A percentile compares a stretch with the other conserved stretches of the same genome.
Evolutionary conservation across 2,797 vertebrate species (phyloP).

Genomic region (Parotocinclus haroldoi): DNA sequence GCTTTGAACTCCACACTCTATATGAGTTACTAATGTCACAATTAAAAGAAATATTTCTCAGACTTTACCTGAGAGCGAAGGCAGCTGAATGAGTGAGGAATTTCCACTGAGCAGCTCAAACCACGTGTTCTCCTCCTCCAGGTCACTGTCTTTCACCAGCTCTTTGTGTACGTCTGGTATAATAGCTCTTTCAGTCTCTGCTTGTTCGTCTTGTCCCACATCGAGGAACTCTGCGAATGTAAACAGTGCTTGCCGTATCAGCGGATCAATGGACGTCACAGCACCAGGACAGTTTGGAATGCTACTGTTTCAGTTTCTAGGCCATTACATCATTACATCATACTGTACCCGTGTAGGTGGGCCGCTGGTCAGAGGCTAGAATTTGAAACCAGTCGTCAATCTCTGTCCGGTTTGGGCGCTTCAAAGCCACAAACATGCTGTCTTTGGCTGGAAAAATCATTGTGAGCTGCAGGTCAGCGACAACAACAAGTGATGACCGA

Average conservation of each 20-base stretch:
- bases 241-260: no score
- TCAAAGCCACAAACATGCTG: constrained; percentile 55
- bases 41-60: no score
- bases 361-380: constrained; percentile 51
- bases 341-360: constrained; percentile 60
- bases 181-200: neutral
- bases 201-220: neutral
- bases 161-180: neutral
- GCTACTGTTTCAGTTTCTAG: neutral
- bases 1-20: no score
- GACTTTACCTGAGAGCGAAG: constrained; percentile 11
- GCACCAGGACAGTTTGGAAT: no score
- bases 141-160: neutral
- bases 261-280: no score
- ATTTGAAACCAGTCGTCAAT: constrained; percentile 65
- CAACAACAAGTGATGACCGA: no score
- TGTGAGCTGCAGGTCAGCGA: no score
- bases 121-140: constrained; percentile 1
- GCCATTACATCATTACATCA: neutral
- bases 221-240: neutral
- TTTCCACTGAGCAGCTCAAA: constrained; percentile 1
- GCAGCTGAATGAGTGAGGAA: neutral
- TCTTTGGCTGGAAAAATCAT: constrained; percentile 66
- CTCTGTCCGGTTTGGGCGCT: constrained; percentile 52
- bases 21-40: no score